Conservation (phyloP, 2,888 invertebrate species). For the Arrhopalites spinosus region DNA sequence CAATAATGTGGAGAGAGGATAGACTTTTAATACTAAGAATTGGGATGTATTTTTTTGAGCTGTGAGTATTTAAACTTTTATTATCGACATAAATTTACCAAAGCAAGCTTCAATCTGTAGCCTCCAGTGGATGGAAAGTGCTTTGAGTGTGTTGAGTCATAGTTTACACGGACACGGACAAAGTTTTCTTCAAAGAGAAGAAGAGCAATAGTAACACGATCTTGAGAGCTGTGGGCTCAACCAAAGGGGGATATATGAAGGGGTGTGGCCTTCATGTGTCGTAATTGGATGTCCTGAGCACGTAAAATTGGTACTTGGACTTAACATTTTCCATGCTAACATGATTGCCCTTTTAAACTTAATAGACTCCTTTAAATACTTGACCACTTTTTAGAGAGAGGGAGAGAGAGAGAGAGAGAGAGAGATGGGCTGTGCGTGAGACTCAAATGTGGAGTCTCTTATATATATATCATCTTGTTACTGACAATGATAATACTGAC, state of each 20-base stretch:
- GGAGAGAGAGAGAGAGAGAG: neutral
- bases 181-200: neutral
- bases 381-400: neutral
- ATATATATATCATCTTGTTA: neutral
- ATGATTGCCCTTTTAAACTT: conserved; percentile 9
- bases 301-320: neutral
- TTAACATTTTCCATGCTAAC: neutral
- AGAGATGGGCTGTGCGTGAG: neutral
- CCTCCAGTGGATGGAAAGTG: no score
- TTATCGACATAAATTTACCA: no score
- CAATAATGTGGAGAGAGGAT: no score
- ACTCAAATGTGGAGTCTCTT: neutral
- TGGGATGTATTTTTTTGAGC: no score
- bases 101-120: no score
- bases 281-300: neutral
- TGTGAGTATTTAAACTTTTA: no score
- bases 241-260: neutral
- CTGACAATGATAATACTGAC: neutral
- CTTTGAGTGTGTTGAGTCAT: no score
- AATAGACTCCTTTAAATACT: neutral
- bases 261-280: neutral
- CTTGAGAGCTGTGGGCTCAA: neutral
- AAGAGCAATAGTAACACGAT: neutral
- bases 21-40: no score
- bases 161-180: neutral